Base-by-base conservation (phyloP, 1,140 invertebrate species). In the Aphelenchoides fujianensis region DNA sequence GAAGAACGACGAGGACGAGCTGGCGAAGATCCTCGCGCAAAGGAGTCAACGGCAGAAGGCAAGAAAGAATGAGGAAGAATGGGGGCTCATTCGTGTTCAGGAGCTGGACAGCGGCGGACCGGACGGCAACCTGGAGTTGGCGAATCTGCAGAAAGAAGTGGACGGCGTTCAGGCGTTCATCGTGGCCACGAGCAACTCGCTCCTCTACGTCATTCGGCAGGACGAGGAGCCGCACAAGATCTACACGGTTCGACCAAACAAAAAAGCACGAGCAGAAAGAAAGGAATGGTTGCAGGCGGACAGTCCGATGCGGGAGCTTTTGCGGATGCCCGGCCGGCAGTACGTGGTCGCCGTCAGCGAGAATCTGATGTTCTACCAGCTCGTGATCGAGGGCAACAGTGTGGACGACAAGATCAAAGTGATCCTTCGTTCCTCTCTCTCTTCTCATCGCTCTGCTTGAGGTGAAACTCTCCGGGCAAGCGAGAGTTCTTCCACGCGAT, bases 381-480 rank as follows among this genome's bases (percentile, higher is more conserved):
- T 77, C 30, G 81, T 82, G 12, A 83, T 84, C 57, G 86, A 87
- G 70, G 80, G 79, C 73, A 84, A 85, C 70, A 66, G 70, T 35
- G 71, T 67, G 35, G 70, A 76, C 52, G 68, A 80, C 41, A 69
- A 72, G 59, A 79, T 81, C 55, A 76, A 71, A 30, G 76, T 72
- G 19, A 48, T 2, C 16, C 2, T 0, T 9, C 31, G 52, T 16
- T 54, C 28, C 23, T 52, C 12, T 2, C 9, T 12, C 34, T 3
- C 23, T 28, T 5, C 7, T 19, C 9, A 67, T n/a, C 31, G 12
- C n/a, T 2, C 7, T 31, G 1, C 37, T 79, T 36, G 30, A 79
- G 87, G 86, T 57, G 85, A 88, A 84, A 83, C 78, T 69, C 79
- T 86, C 90, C 37, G 90, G 90, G 57, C n/a, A 91, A 92, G 81